Evolutionary conservation across 2,113 vertebrate genomes (phyloP), one percentile per base, ranked within the genome.

Genomic region (Tragelaphus buxtoni): DNA sequence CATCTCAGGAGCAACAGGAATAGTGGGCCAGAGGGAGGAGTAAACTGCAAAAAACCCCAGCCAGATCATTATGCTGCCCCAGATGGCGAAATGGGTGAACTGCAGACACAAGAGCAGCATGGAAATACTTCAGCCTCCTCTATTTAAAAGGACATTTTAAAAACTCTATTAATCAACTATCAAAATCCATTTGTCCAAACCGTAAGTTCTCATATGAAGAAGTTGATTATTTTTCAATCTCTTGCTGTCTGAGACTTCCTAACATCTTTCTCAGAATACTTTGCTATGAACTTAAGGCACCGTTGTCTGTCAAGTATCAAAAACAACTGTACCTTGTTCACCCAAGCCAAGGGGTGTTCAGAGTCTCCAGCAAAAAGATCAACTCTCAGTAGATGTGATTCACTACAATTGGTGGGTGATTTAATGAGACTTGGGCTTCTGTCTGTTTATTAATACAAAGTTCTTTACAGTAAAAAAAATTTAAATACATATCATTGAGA

Each of bases 1-100:
- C 96, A 96, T 97, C 6, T 94, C 88, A 49, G 96, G 30, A 89
- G 92, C 83, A 72, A 94, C 0, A 8, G 88, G 84, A 47, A 96
- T n/a, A 30, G 26, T 74, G 16, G 94, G 91, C 96, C 94, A 97
- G 72, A 92, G 10, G 69, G 26, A 61, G 72, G 79, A 96, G 45
- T 85, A 96, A 65, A 89, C 9, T 2, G 16, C 24, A 45, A 92
- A 61, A 61, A 63, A 96, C 11, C 61, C 35, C 60, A 97, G 39
- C 96, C 94, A 96, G 5, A 14, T 30, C 5, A 89, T 1, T 32
- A 96, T 94, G 53, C 96, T 97, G 58, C 96, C 96, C 96, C 96
- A 97, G 7, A 96, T 53, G 32, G 94, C 92, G 30, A 97, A 2
- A 45, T 96, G 92, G 84, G n/a, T 92, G 17, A 92, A 96, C 94